Base-by-base conservation (phyloP, 1,140 invertebrate species). In the Drosophila biarmipes region DNA sequence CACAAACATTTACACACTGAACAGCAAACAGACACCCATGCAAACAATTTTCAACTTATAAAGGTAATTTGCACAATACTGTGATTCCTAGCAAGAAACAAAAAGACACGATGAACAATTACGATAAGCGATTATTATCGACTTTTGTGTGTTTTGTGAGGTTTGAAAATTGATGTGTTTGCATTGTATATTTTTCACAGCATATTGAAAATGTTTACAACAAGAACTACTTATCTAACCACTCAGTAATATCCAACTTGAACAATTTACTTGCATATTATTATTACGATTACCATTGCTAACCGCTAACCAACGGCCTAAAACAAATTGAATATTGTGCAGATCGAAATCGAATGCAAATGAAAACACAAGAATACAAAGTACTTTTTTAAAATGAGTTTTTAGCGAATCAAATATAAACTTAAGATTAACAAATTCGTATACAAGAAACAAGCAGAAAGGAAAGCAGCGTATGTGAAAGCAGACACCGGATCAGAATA, bases 391-490 rank as follows among this genome's bases (percentile, higher is more conserved):
- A 76, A 85, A 71, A 80, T 85, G 80, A 84, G 67, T 84, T 85
- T 82, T 84, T 84, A 84, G 80, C 80, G 62, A 84, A 84, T 84
- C 80, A 67, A 73, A 84, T 72, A 79, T 85, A 61, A 85, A 76
- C 37, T 68, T 85, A 84, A 80, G 80, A 74, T 66, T 85, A 80
- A 76, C 21, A 68, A 76, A 84, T 84, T 84, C 75, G 66, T 84
- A 78, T 74, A 75, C 55, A 80, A 73, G 57, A 73, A 54, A 48
- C 34, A 63, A 46, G 42, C 40, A 48, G 38, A 42, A 53, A 35
- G 31, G 40, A 35, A 42, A 69, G 52, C 66, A 58, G 55, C 61
- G 10, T 34, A 29, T 51, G 34, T 54, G 53, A 49, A 64, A 72
- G 42, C n/a, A 11, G 51, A 43, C 64, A 31, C 57, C 35, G 31